These are phyloP conservation scores for Cremastinae sp. DNA, from an alignment of 2,888 invertebrate genomes.

Conservation along the genomic window DNA sequence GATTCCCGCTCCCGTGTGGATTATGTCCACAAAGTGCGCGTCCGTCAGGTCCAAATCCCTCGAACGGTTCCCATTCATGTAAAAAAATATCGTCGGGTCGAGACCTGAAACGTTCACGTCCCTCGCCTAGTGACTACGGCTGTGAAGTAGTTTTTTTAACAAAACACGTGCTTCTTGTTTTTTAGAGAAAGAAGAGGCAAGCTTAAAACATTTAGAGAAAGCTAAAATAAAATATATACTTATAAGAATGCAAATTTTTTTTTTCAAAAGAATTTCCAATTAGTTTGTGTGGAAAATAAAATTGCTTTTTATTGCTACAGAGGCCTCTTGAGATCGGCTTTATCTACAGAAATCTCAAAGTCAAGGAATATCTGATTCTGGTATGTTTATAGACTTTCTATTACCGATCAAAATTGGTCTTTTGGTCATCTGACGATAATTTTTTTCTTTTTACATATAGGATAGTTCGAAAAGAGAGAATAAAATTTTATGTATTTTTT, in stretches of 20 bases:
- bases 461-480: neutral
- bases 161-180: constrained; percentile 7
- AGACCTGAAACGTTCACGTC: constrained; percentile 82
- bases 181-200: neutral
- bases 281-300: too few relatives aligned
- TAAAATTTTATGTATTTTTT: constrained; percentile 8
- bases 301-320: too few relatives aligned
- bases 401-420: too few relatives aligned
- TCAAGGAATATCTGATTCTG: too few relatives aligned
- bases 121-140: constrained; percentile 51
- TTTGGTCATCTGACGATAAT: too few relatives aligned
- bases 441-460: too few relatives aligned
- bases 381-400: too few relatives aligned
- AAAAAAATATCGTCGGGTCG: constrained; percentile 92
- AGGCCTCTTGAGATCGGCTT: too few relatives aligned
- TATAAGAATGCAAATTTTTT: too few relatives aligned
- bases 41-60: constrained; percentile 90
- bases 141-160: constrained; percentile 45
- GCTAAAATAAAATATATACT: neutral
- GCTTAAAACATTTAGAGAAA: neutral
- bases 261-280: too few relatives aligned
- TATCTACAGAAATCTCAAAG: too few relatives aligned
- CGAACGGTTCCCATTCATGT: constrained; percentile 91
- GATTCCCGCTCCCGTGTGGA: constrained; percentile 94
- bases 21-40: constrained; percentile 90